These are phyloP conservation scores for Calameuta pallipes DNA, from an alignment of 2,888 invertebrate species.

Conservation along the genomic window DNA sequence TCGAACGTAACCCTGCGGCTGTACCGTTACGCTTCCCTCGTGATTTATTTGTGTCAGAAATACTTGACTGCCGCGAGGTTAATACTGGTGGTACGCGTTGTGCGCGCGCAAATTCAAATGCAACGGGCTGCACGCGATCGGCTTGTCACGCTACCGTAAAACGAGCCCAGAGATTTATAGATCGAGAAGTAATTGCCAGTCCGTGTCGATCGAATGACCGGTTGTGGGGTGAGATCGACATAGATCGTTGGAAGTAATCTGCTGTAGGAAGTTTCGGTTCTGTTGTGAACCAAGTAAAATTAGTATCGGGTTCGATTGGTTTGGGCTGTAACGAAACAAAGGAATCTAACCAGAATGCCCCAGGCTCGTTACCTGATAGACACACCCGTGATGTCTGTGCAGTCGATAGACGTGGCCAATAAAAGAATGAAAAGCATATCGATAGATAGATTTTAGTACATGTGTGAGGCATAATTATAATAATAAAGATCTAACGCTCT, in stretches of 20 bases:
- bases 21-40: background rate
- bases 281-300: background rate
- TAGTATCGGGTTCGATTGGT: background rate
- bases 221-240: background rate
- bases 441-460: background rate
- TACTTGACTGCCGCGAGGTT: background rate
- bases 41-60: background rate
- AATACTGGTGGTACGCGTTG: background rate
- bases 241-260: background rate
- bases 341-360: background rate
- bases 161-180: constrained; percentile 28
- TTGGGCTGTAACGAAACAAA: background rate
- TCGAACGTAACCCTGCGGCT: background rate
- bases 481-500: background rate
- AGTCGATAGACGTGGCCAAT: background rate
- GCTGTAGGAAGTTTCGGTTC: background rate
- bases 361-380: background rate
- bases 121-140: constrained; percentile 14
- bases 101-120: background rate
- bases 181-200: constrained; percentile 29
- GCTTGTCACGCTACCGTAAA: constrained; percentile 29
- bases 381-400: background rate
- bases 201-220: background rate
- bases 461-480: background rate
- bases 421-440: background rate